Evolutionary conservation across 2,113 vertebrate genomes (phyloP), one percentile per base, ranked within the genome.

Genomic region (Nothobranchius furzeri): DNA sequence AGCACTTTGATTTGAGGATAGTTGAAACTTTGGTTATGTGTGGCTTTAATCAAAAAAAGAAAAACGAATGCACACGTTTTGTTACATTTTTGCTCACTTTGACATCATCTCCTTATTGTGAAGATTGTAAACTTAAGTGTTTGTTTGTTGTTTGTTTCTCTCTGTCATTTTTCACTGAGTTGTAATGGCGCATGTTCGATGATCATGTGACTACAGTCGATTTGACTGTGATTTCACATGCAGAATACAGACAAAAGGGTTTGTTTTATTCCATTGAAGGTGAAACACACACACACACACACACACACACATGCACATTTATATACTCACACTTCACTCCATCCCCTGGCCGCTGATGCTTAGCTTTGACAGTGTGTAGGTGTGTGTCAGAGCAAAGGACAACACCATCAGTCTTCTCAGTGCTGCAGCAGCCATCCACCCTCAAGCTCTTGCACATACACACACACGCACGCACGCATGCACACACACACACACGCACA

Each of bases 381-480:
- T 86, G 88, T 85, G 80, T 86, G 85, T 86, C 85, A 86, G 72
- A 62, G 73, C 69, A 82, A 91, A 88, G 89, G 86, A 87, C 88
- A 88, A 88, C 80, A 84, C 80, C 85, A 91, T 91, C 86, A 76
- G 75, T 91, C 88, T 88, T 71, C 24, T 0, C 70, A 68, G 85
- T 73, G 70, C 70, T 81, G 52, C 72, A 52, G 75, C 71, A 78
- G 68, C 65, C 74, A 75, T 61, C 76, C 74, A 65, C 77, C 68
- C 78, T 75, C 66, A 45, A 55, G 59, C 75, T 48, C 69, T 9
- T n/a, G 10, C 8, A 50, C n/a, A 50, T n/a, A 50, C 54, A 68
- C 62, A 64, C 60, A 76, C 8, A n/a, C n/a, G n/a, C n/a, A n/a
- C n/a, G n/a, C n/a, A n/a, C n/a, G n/a, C 54, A 68, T 60, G n/a